Base-by-base conservation (phyloP, 2,113 vertebrate species). In the Furnarius figulus region DNA sequence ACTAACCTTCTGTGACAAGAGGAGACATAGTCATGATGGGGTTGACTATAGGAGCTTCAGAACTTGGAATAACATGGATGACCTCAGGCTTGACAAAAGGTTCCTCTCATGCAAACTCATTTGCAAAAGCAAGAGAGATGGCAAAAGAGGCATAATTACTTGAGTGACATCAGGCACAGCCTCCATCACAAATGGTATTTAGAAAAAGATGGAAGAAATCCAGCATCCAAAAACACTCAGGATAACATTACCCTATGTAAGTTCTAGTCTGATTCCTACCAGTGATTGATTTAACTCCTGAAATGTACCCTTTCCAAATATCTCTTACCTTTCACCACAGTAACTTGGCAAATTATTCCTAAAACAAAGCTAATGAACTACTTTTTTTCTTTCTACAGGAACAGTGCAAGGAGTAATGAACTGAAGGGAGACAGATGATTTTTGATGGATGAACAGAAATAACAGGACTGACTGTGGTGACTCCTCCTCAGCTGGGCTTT, bases 1-100 rank as follows among this genome's bases (percentile, higher is more conserved):
- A 47, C 3, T 39, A 76, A 44, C 33, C 40, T 76, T 56, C 53
- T 71, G 13, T 1, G 2, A 24, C 56, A 46, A 47, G 2, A 87
- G 5, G n/a, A 55, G 27, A 77, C 28, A 61, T 2, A 86, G 0
- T 1, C 33, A 70, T 25, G 6, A 22, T 0, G 67, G 25, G 8
- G 2, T 2, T 65, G 27, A 39, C 21, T 66, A 8, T 0, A 58
- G 13, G 20, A 14, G 12, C 14, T 87, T 58, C 55, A 58, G 28
- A 56, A 68, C 21, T 39, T 35, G 18, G 12, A 70, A 77, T 1
- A 12, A 6, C 8, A 66, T 10, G 11, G 37, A 37, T 35, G 28
- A 70, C 21, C 20, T 72, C 35, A 55, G 52, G 16, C 9, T 40
- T 4, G 2, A 62, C 5, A 37, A 66, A 71, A 61, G 9, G 12